Conservation (phyloP, 2,113 vertebrate species). For the Scomber colias region DNA sequence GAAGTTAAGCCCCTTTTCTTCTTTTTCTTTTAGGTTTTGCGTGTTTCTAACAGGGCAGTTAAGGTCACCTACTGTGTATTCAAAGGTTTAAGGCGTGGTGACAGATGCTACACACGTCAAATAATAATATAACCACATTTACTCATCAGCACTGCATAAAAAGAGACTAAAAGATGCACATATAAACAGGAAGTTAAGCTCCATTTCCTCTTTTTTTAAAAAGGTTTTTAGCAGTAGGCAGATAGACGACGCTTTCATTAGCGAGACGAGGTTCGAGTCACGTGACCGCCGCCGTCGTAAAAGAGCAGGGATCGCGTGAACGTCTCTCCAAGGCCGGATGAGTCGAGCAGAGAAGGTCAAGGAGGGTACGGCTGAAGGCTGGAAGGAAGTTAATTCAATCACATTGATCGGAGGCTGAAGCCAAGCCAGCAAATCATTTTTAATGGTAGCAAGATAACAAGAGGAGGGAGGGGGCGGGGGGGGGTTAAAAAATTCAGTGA, state of each 20-base stretch:
- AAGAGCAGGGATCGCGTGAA: neutral
- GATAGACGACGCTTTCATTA: neutral
- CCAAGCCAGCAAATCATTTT: constrained; percentile 37
- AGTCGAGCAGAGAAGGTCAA: neutral
- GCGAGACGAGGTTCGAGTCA: neutral
- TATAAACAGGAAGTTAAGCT: too few species aligned
- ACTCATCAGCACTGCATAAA: too few species aligned
- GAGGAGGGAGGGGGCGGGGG: neutral
- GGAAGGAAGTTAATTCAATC: constrained; percentile 28
- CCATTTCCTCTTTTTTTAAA: neutral
- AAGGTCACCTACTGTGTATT: too few species aligned
- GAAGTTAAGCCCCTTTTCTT: too few species aligned
- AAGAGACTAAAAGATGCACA: too few species aligned
- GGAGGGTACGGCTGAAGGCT: neutral
- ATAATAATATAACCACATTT: too few species aligned
- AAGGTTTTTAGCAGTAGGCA: neutral
- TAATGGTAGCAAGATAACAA: constrained; percentile 11
- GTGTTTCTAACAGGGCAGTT: too few species aligned
- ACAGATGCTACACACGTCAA: too few species aligned
- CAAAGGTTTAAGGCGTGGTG: too few species aligned
- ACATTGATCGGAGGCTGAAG: constrained; percentile 22
- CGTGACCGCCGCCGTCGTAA: neutral
- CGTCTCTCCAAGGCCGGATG: constrained; percentile 30
- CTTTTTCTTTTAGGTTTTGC: too few species aligned
- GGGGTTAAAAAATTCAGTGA: too few species aligned